phyloP scores from a whole-genome alignment of 2,888 invertebrate species.

The Scaptomyza caliginosa region DNA sequence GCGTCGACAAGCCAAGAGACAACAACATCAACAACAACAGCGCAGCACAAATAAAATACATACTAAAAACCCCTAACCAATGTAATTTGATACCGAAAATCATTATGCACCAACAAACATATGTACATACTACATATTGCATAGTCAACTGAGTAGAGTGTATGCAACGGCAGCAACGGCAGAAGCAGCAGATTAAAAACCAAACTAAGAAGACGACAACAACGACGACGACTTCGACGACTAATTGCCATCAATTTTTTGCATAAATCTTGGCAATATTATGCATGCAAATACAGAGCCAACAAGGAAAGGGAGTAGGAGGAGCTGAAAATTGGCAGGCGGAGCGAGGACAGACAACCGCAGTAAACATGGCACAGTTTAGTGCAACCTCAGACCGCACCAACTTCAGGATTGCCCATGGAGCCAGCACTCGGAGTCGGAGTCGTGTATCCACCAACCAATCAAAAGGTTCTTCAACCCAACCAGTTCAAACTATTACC shows the following conservation, averaged over 20 bases:
- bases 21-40: conserved; percentile 19
- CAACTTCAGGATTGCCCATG: conserved; percentile 79
- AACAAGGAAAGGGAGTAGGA: background rate
- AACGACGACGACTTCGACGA: conserved; percentile 47
- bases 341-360: conserved; percentile 14
- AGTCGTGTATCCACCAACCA: conserved; percentile 71
- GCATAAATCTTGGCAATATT: conserved; percentile 79
- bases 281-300: conserved; percentile 64
- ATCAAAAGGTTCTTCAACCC: conserved; percentile 81
- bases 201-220: conserved; percentile 17
- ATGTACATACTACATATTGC: background rate
- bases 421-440: conserved; percentile 32
- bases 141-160: background rate
- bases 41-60: conserved; percentile 72
- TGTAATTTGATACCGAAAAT: conserved; percentile 79
- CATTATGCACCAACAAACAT: conserved; percentile 68
- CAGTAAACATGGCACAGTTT: conserved; percentile 70
- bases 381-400: conserved; percentile 54
- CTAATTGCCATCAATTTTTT: conserved; percentile 80
- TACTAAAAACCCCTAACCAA: conserved; percentile 75
- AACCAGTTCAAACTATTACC: conserved; percentile 7
- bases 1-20: conserved; percentile 33
- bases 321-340: background rate
- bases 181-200: conserved; percentile 39
- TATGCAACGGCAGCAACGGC: conserved; percentile 21